Evolutionary conservation across 1,140 invertebrate species (phyloP).

Genomic region (Meloidogyne hapla): DNA sequence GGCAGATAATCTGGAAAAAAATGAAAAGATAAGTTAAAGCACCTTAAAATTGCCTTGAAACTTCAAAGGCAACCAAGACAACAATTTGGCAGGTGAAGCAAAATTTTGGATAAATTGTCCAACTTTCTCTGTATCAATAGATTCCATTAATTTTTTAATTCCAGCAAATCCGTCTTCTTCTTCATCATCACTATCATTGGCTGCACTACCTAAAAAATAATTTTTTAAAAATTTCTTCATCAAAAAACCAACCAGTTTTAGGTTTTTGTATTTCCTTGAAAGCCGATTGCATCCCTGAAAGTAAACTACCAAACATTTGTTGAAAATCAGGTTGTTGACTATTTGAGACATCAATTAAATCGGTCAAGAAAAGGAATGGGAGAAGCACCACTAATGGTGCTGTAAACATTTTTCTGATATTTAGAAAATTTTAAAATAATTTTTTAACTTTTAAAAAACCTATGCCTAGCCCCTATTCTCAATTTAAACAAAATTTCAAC

Average conservation of each 20-base stretch:
- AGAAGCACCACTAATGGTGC: background rate
- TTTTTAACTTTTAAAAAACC: no score
- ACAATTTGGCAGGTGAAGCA: background rate
- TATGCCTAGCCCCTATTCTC: no score
- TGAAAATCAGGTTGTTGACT: background rate
- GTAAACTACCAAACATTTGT: slow-evolving; percentile 3
- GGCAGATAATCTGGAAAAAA: background rate
- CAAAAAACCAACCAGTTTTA: background rate
- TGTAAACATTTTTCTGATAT: background rate
- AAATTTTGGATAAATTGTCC: slow-evolving; percentile 1
- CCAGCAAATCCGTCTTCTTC: background rate
- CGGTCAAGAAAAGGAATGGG: background rate
- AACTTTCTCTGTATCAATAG: background rate
- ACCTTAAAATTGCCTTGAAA: no score
- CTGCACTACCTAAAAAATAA: background rate
- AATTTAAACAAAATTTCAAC: no score
- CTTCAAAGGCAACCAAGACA: background rate
- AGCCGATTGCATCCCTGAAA: background rate
- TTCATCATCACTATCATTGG: background rate
- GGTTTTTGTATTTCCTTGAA: background rate
- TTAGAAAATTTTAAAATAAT: no score
- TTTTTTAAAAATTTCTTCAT: background rate
- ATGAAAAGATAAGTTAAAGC: no score
- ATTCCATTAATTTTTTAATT: background rate
- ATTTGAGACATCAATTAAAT: background rate